Base-by-base conservation (phyloP, 2,888 invertebrate genomes). In the Corythucha ciliata region DNA sequence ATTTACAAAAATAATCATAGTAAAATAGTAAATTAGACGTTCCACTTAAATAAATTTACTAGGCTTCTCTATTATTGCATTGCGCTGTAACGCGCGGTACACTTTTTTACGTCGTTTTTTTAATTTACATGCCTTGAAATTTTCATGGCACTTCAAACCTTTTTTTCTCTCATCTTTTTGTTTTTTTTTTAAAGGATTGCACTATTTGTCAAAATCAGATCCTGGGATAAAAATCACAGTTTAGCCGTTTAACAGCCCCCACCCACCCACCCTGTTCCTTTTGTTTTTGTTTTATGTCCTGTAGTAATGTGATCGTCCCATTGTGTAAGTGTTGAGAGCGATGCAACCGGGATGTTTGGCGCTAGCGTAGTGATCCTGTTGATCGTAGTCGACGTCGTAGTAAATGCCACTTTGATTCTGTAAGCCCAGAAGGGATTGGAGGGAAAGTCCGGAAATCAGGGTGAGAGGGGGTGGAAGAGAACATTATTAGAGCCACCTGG, bases 351-450 rank as follows among this genome's bases (percentile, higher is more conserved):
- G 57, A 77, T 73, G 0, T 78, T 77, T 1, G 73, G 73, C 12
- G 76, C 73, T 62, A 67, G 68, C 48, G 66, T 70, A 57, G 72
- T 74, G 62, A 73, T 73, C 62, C 70, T 74, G 73, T 56, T 72
- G 72, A 64, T 87, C 88, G 62, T 87, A 88, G 58, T 89, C 89
- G 24, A 90, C 87, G 64, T 90, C 89, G 64, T 89, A 89, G 68
- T 90, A 89, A 61, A 89, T 88, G 45, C 87, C 87, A 60, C 83
- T 86, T 73, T 88, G 88, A 68, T 88, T 87, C 89, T 89, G 72
- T 48, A 73, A 74, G 26, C n/a, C n/a, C n/a, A n/a, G n/a, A n/a
- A n/a, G 14, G 21, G 39, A 16, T 18, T 39, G 4, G 16, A 29
- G n/a, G n/a, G n/a, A n/a, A n/a, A n/a, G n/a, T n/a, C n/a, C n/a